These are phyloP conservation scores for Macheiramphus alcinus DNA, from an alignment of 2,113 vertebrate species.

Conservation along the genomic window DNA sequence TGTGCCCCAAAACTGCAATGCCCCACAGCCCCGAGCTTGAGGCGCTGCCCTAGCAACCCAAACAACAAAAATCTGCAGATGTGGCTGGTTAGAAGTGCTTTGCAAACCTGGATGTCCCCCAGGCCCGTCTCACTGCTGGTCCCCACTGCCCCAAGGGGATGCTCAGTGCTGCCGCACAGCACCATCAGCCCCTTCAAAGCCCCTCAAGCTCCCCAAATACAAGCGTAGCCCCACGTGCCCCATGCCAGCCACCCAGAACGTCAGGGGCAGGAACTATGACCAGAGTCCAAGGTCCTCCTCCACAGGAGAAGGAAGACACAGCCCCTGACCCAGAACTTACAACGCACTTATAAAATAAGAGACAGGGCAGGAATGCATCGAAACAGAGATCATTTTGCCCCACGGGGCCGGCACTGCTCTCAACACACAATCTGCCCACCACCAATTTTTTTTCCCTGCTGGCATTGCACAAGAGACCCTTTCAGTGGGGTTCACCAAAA, in stretches of 20 bases:
- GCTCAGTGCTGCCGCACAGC: background rate
- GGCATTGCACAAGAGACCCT: background rate
- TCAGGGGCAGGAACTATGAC: background rate
- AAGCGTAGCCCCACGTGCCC: background rate
- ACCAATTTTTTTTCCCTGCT: background rate
- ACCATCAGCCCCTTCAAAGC: background rate
- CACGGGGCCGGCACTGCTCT: background rate
- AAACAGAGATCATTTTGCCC: background rate
- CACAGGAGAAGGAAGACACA: background rate
- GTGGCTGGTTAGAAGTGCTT: background rate
- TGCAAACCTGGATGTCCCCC: background rate
- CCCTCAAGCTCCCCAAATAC: background rate
- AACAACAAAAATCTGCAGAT: background rate
- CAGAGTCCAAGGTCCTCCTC: background rate
- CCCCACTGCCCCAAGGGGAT: background rate
- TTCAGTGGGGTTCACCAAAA: background rate
- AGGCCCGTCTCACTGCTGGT: rapidly evolving
- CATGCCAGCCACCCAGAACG: rapidly evolving
- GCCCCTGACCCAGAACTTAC: background rate
- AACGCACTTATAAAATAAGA: rapidly evolving
- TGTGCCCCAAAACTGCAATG: background rate
- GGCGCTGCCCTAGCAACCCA: background rate
- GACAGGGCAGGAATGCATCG: background rate
- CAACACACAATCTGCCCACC: background rate
- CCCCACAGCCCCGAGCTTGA: background rate